phyloP scores from a whole-genome alignment of 1,140 invertebrate genomes.

The Drosophila azteca region DNA sequence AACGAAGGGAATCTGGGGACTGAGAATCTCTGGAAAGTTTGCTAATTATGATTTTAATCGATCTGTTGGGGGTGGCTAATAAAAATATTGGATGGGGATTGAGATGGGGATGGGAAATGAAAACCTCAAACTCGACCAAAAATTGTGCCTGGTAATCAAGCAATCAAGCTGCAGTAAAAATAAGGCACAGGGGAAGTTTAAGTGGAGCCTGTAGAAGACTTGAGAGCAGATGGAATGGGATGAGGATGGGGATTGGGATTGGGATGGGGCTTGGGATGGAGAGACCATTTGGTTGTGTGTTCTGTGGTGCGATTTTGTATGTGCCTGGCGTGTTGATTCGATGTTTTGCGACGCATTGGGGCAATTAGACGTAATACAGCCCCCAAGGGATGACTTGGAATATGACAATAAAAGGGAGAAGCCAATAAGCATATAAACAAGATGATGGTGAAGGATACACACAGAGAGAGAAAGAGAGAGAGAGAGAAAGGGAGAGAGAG shows the following conservation, averaged over 20 bases:
- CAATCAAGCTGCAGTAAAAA: not conserved
- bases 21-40: constrained; percentile 57
- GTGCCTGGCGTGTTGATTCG: constrained; percentile 62
- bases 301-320: constrained; percentile 24
- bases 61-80: constrained; percentile 35
- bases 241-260: too few species aligned
- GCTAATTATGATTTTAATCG: constrained; percentile 76
- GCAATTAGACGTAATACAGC: constrained; percentile 59
- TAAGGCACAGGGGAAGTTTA: too few species aligned
- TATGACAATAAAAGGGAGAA: constrained; percentile 16
- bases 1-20: not conserved
- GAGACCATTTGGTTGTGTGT: not conserved
- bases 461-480: too few species aligned
- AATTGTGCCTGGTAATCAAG: constrained; percentile 54
- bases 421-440: constrained; percentile 8
- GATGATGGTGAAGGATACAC: constrained; percentile 1
- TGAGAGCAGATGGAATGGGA: too few species aligned
- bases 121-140: constrained; percentile 18
- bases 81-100: constrained; percentile 1
- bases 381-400: constrained; percentile 11
- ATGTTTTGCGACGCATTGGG: constrained; percentile 51
- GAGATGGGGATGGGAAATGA: not conserved
- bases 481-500: too few species aligned
- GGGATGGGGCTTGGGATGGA: not conserved
- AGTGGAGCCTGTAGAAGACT: too few species aligned